Conservation (phyloP, 2,797 vertebrate species). For the Myotis findleyi region DNA sequence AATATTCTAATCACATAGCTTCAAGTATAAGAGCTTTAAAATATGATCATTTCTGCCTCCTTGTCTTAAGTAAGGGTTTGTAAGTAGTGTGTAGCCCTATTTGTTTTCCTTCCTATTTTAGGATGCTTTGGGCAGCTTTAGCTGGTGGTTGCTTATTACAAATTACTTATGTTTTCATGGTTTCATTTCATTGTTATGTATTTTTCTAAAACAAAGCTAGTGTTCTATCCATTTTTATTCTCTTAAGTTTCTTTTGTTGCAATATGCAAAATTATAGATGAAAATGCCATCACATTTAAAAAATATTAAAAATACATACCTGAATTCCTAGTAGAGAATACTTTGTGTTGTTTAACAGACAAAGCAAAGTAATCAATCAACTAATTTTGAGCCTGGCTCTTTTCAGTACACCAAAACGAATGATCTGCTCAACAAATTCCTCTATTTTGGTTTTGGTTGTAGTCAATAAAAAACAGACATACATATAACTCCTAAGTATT, state of each 20-base stretch:
- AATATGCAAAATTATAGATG: not conserved
- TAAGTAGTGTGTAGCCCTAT: not conserved
- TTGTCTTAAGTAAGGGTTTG: constrained; percentile 7
- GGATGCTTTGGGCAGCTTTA: not conserved
- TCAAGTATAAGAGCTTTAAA: constrained; percentile 57
- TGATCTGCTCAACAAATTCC: not conserved
- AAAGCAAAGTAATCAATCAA: not conserved
- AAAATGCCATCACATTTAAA: not conserved
- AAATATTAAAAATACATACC: not conserved
- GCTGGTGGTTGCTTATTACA: not conserved
- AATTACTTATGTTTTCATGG: not conserved
- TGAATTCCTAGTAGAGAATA: not conserved
- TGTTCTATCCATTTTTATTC: not conserved
- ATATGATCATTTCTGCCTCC: not conserved
- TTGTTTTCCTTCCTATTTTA: constrained; percentile 53
- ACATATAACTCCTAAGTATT: not conserved
- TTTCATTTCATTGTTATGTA: constrained; percentile 11
- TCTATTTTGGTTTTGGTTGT: not conserved
- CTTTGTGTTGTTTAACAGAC: not conserved
- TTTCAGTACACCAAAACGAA: not conserved
- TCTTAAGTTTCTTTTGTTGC: not conserved
- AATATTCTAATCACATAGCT: not conserved
- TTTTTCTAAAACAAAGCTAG: not conserved
- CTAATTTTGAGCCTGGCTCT: not conserved
- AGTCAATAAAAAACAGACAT: not conserved